phyloP scores from a whole-genome alignment of 1,140 invertebrate species.

The Augochlora pura region DNA sequence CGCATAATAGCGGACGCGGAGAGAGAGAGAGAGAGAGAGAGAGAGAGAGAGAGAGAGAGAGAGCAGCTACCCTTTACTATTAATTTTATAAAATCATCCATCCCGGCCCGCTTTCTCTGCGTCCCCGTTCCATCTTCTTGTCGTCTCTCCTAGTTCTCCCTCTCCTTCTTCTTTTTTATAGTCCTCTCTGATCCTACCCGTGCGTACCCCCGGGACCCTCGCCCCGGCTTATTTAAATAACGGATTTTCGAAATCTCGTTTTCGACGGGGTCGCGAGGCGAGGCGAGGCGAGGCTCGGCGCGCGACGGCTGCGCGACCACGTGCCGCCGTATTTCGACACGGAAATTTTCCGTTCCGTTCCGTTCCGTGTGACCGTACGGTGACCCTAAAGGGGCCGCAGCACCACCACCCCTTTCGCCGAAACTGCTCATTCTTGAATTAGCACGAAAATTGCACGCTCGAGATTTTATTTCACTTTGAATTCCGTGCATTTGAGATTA shows the following conservation, averaged over 20 bases:
- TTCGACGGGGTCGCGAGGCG: slow-evolving; percentile 51
- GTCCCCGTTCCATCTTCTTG: slow-evolving; percentile 38
- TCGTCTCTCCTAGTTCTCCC: not conserved
- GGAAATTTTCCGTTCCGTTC: slow-evolving; percentile 24
- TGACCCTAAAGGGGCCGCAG: no score
- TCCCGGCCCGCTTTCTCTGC: slow-evolving; percentile 71
- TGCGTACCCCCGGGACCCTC: slow-evolving; percentile 28
- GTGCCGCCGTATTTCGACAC: slow-evolving; percentile 7
- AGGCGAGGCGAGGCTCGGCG: no score
- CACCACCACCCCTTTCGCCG: no score
- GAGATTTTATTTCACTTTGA: no score
- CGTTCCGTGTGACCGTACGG: not conserved
- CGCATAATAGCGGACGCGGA: slow-evolving; percentile 75
- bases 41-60: no score
- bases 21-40: slow-evolving; percentile 54
- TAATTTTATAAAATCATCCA: slow-evolving; percentile 81
- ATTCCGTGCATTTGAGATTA: no score
- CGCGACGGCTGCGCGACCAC: slow-evolving; percentile 33
- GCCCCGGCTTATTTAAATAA: slow-evolving; percentile 78
- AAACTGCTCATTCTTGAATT: no score
- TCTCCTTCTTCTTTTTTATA: not conserved
- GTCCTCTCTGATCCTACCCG: slow-evolving; percentile 23
- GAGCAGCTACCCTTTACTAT: slow-evolving; percentile 79
- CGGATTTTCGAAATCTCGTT: slow-evolving; percentile 81
- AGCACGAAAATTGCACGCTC: no score